Evolutionary conservation across 1,140 invertebrate genomes (phyloP), one percentile per base, ranked within the genome.

Genomic region (Calliopsis andreniformis): DNA sequence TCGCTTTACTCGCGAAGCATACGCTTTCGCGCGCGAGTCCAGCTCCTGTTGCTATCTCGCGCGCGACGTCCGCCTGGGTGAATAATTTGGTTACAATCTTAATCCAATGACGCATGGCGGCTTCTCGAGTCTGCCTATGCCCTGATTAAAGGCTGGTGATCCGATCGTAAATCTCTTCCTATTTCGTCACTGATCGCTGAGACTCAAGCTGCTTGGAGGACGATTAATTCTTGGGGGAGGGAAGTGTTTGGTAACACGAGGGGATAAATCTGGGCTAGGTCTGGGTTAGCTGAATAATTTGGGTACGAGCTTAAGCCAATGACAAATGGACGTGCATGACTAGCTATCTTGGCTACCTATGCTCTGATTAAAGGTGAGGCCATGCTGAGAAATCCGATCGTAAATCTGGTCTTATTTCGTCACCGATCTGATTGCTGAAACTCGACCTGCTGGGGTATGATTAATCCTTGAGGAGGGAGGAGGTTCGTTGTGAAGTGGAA

Each of bases 31-130:
- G 76, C 79, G 61, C 49, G 72, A 61, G 79, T 76, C 75, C 76
- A 69, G 70, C 69, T 70, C 76, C 58, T 72, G 73, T 76, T 56
- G 72, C 75, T 80, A 81, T 75, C 78, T 78, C 55, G 70, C 69
- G 78, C 71, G 70, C 59, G 78, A 82, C 67, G 55, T 79, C 73
- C 67, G 77, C 79, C 64, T 73, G 49, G 78, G 86, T 87, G 86
- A 88, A 88, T 86, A 86, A 88, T 88, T 88, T 85, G 79, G 84
- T 79, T 87, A 83, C 82, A 86, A 85, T 88, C 79, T 87, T 86
- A 87, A 87, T 86, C 87, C 87, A 87, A 86, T 88, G 86, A 87
- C 80, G 78, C 82, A 86, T 85, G 78, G 79, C 70, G 79, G 64
- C 76, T n/a, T 32, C 18, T n/a, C 53, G 25, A 39, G 30, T 25